Evolutionary conservation across 2,888 invertebrate species (phyloP).

Genomic region (Ditylenchus weischeri): DNA sequence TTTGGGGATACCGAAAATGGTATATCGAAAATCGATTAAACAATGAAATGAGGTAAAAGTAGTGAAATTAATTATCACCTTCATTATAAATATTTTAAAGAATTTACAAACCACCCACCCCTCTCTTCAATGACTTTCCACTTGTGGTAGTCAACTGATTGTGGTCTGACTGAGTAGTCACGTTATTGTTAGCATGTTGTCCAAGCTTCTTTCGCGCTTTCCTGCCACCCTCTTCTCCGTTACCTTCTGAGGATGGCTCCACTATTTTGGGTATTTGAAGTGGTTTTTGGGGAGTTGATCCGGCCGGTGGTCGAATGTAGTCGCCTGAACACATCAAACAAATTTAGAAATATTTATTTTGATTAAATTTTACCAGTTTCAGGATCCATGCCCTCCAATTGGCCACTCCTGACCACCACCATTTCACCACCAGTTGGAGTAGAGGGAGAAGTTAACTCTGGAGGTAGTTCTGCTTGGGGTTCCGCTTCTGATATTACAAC

Average conservation of each 20-base stretch:
- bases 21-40: too few relatives aligned
- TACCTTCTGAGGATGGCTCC: constrained; percentile 6
- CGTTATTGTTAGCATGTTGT: constrained; percentile 1
- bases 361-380: constrained; percentile 21
- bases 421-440: too few relatives aligned
- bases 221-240: background rate
- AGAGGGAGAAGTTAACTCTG: too few relatives aligned
- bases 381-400: constrained; percentile 36
- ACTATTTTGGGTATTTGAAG: constrained; percentile 10
- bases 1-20: too few relatives aligned
- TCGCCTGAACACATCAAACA: background rate
- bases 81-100: background rate
- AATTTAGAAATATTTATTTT: background rate
- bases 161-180: background rate
- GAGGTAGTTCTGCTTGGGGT: too few relatives aligned
- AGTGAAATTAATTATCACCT: too few relatives aligned
- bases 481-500: too few relatives aligned
- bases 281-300: background rate
- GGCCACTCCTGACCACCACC: too few relatives aligned
- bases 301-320: constrained; percentile 9
- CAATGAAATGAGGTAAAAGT: too few relatives aligned
- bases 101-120: background rate
- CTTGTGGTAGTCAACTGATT: constrained; percentile 9
- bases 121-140: background rate
- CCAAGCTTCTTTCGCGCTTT: constrained; percentile 3